Percentiles rank a stretch among this genome's conserved stretches.
These are phyloP conservation scores for Potorous gilbertii DNA, from an alignment of 2,797 vertebrate genomes.

Conservation along the genomic window DNA sequence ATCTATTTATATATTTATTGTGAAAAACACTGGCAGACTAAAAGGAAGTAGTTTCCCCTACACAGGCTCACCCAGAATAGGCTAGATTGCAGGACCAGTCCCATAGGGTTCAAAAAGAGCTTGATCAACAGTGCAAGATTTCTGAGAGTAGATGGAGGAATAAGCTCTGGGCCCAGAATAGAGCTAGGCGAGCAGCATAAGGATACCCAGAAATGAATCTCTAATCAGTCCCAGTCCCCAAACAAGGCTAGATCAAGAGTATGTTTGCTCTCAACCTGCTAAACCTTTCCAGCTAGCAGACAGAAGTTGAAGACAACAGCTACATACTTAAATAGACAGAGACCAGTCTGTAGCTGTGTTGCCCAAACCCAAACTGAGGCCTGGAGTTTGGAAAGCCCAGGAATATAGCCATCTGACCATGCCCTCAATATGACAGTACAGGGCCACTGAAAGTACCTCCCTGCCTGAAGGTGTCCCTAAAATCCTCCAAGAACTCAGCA, in stretches of 20 bases:
- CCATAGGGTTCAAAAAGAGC: not conserved
- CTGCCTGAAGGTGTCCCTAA: too few species aligned
- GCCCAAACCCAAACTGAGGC: too few species aligned
- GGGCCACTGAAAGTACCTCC: too few species aligned
- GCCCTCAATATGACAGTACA: too few species aligned
- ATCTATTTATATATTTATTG: not conserved
- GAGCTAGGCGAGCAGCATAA: not conserved
- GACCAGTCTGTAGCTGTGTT: too few species aligned
- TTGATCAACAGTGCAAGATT: not conserved
- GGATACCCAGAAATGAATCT: not conserved
- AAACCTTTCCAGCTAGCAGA: not conserved
- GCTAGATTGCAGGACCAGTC: not conserved
- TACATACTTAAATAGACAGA: too few species aligned
- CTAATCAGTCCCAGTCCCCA: not conserved
- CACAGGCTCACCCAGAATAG: not conserved
- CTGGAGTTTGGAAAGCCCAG: too few species aligned
- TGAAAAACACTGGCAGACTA: not conserved
- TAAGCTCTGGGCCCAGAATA: not conserved
- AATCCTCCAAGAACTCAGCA: too few species aligned
- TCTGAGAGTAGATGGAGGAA: not conserved
- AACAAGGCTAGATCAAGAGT: not conserved
- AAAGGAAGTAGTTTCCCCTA: too few species aligned
- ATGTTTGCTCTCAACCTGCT: not conserved
- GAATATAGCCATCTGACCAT: too few species aligned
- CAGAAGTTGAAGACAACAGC: too few species aligned